Evolutionary conservation across 2,113 vertebrate species (phyloP), one percentile per base, ranked within the genome.

Genomic region (Polypterus senegalus): DNA sequence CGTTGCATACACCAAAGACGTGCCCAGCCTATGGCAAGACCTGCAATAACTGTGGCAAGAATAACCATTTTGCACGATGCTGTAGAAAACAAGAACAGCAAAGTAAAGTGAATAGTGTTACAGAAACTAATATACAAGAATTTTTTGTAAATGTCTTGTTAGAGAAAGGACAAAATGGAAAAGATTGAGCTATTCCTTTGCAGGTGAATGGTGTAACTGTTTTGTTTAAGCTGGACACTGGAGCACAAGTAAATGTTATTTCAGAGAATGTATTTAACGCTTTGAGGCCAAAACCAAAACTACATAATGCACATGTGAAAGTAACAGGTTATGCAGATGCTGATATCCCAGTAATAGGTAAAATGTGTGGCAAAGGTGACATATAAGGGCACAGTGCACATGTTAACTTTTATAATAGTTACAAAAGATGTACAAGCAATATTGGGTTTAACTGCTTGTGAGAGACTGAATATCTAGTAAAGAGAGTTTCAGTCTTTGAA

Each of bases 341-440:
- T 4, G 48, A 9, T 7, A 60, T 49, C 48, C 47, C 59, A 10
- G 48, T 49, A 2, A 60, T 49, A 60, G 59, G 59, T 27, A 49
- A 49, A 60, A 48, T 60, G 59, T 27, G 51, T 60, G 3, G 59
- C 48, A 7, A 60, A 49, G 6, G 9, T 60, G 5, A 11, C 48
- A 27, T 11, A 60, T 48, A 60, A 49, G 45, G 43, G 51, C 59
- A 60, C 11, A 49, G 48, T n/a, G 44, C 43, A 60, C 27, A 55
- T 3, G 8, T 11, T 63, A 10, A 9, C 52, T 58, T 63, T 58
- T 49, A 48, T 63, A 4, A 5, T 57, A 4, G 54, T 63, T 46
- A 54, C 54, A n/a, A 57, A 48, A 55, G 61, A 63, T 63, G 61
- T 63, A 55, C 61, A 63, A 55, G 54, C 61, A 47, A 63, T 63